Evolutionary conservation across 1,140 invertebrate species (phyloP).

Genomic region (Plectrocnemia conspersa): DNA sequence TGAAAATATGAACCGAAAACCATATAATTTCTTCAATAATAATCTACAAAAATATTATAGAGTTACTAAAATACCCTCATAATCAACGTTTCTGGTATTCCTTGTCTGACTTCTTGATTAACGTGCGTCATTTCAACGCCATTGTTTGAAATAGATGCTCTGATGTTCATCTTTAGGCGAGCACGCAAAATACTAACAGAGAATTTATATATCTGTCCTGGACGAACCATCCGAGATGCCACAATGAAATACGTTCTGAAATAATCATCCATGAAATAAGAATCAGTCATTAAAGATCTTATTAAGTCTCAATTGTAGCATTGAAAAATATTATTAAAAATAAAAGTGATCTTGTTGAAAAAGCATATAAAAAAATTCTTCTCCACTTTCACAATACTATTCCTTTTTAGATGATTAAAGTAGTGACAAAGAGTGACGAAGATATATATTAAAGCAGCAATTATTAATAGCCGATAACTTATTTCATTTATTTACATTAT

Average conservation of each 20-base stretch:
- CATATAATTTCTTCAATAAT: not conserved
- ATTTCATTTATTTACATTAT: conserved; percentile 6
- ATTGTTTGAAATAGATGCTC: conserved; percentile 79
- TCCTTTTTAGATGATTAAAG: conserved; percentile 1
- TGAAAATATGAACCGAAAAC: conserved; percentile 38
- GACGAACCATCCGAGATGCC: conserved; percentile 78
- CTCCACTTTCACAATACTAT: no score
- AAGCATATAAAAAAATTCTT: no score
- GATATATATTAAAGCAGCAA: not conserved
- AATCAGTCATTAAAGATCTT: no score
- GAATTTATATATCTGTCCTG: conserved; percentile 80
- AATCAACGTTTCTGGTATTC: conserved; percentile 76
- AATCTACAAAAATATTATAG: not conserved
- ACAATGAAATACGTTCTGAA: conserved; percentile 81
- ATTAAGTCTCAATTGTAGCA: no score
- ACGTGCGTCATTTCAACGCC: conserved; percentile 81
- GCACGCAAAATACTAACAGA: conserved; percentile 72
- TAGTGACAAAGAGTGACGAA: conserved; percentile 1
- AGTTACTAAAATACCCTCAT: conserved; percentile 60
- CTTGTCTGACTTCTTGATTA: conserved; percentile 68
- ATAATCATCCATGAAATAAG: no score
- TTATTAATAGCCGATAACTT: no score
- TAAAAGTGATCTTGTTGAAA: no score
- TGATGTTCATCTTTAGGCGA: conserved; percentile 67
- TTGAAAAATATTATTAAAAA: no score